Conservation (phyloP, 2,113 vertebrate genomes). For the Cottus gobio region DNA sequence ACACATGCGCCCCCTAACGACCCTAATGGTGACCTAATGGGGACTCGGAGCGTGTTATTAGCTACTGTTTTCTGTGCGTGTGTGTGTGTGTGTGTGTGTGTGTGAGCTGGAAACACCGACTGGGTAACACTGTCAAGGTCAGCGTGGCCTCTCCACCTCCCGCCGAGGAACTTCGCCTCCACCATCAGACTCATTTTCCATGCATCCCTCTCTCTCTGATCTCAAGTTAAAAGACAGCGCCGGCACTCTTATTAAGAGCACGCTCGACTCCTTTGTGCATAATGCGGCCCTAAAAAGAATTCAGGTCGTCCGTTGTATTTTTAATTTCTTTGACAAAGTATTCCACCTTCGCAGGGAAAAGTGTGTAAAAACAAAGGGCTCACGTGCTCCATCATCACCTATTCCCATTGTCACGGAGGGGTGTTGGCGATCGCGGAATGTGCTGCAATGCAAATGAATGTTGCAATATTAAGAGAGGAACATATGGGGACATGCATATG, state of each 20-base stretch:
- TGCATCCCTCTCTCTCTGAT: conserved; percentile 70
- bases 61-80: conserved; percentile 46
- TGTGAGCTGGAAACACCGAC: conserved; percentile 33
- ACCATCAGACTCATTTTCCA: conserved; percentile 58
- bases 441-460: conserved; percentile 43
- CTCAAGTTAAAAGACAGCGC: conserved; percentile 76
- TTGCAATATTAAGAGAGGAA: conserved; percentile 23
- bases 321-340: conserved; percentile 67
- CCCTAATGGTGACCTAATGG: conserved; percentile 79
- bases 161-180: conserved; percentile 20
- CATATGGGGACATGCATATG: conserved; percentile 21
- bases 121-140: conserved; percentile 36
- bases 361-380: conserved; percentile 48
- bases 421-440: conserved; percentile 26
- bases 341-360: conserved; percentile 58
- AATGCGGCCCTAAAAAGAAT: conserved; percentile 63
- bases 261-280: conserved; percentile 66
- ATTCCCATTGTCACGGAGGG: conserved; percentile 33
- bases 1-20: conserved; percentile 65
- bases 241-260: conserved; percentile 70
- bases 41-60: conserved; percentile 56
- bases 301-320: conserved; percentile 75
- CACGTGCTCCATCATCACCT: conserved; percentile 26
- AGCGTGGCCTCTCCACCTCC: conserved; percentile 47
- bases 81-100: conserved; percentile 10